phyloP scores from a whole-genome alignment of 2,888 invertebrate species.

The Pocota personata region DNA sequence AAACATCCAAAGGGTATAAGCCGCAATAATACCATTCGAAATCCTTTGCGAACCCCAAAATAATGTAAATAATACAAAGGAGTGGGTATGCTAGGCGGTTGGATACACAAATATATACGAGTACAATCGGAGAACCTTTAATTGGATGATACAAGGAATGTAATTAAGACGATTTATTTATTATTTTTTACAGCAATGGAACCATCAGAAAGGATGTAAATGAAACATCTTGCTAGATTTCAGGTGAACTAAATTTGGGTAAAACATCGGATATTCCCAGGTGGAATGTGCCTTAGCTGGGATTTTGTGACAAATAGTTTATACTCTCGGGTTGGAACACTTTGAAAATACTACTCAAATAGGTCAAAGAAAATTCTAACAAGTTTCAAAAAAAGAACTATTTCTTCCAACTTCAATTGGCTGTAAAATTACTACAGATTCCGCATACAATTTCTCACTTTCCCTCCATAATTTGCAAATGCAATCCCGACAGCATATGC shows the following conservation, averaged over 20 bases:
- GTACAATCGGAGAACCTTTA: background rate
- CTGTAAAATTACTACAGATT: background rate
- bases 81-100: background rate
- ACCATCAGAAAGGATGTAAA: background rate
- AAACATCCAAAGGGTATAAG: constrained; percentile 27
- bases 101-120: background rate
- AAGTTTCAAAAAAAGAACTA: too few relatives aligned
- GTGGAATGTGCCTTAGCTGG: too few relatives aligned
- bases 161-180: constrained; percentile 10
- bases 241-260: background rate
- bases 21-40: constrained; percentile 27
- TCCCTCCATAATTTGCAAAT: constrained; percentile 6
- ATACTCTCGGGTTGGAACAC: too few relatives aligned
- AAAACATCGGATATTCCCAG: background rate
- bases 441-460: too few relatives aligned
- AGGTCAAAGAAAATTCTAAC: too few relatives aligned
- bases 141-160: background rate
- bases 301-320: background rate
- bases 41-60: constrained; percentile 21
- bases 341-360: too few relatives aligned
- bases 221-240: background rate
- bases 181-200: background rate
- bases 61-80: constrained; percentile 17
- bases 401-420: background rate
- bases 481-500: background rate